Percentiles rank a stretch among this genome's conserved stretches.
Conservation (phyloP, 2,113 vertebrate genomes). For the Microcebus tavaratra region DNA sequence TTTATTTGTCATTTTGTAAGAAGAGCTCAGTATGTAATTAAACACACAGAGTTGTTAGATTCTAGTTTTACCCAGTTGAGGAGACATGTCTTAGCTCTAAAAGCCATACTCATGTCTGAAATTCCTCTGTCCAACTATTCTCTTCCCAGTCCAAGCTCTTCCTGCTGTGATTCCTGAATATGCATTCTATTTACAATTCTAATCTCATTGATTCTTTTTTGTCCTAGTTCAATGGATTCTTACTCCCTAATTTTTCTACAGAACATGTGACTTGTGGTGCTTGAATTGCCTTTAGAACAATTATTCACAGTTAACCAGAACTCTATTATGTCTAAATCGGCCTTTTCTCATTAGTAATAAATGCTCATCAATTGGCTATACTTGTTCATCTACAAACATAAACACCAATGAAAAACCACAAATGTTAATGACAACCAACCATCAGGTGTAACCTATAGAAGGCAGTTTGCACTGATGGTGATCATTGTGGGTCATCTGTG, state of each 20-base stretch:
- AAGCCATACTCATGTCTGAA: neutral
- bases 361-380: neutral
- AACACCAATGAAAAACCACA: neutral
- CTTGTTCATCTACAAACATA: neutral
- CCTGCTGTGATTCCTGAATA: neutral
- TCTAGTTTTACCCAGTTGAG: neutral
- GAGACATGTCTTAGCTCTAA: neutral
- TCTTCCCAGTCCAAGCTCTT: neutral
- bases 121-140: neutral
- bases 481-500: neutral
- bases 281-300: neutral
- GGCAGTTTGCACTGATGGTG: neutral
- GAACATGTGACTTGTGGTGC: neutral
- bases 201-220: neutral
- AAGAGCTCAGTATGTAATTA: slow-evolving; percentile 6
- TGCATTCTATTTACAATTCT: neutral
- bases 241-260: neutral
- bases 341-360: slow-evolving; percentile 18
- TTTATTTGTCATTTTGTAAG: neutral
- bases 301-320: neutral
- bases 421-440: neutral
- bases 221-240: neutral
- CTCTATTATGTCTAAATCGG: neutral
- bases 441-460: neutral
- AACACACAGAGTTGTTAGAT: neutral